phyloP scores from a whole-genome alignment of 2,888 invertebrate genomes.

The Epirrhoe tristata region DNA sequence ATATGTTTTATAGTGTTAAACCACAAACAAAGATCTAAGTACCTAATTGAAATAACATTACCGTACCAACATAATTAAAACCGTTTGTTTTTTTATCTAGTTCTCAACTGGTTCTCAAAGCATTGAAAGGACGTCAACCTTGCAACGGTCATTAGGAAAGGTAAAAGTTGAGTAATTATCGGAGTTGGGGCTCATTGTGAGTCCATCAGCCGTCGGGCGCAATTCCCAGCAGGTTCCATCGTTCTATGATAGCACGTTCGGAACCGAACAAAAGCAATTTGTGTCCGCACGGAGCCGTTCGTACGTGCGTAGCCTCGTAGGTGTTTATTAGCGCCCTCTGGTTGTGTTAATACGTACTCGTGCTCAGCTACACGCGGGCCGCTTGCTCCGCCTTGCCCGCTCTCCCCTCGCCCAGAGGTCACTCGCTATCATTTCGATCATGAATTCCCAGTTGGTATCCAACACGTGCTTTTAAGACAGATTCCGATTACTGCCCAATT shows the following conservation, averaged over 20 bases:
- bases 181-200: constrained; percentile 63
- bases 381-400: constrained; percentile 50
- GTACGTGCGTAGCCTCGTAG: constrained; percentile 80
- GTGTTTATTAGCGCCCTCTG: constrained; percentile 78
- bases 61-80: constrained; percentile 13
- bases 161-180: constrained; percentile 69
- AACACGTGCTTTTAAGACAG: constrained; percentile 60
- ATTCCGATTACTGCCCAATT: constrained; percentile 62
- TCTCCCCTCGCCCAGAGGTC: constrained; percentile 64
- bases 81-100: constrained; percentile 24
- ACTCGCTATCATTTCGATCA: constrained; percentile 71
- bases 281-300: constrained; percentile 71
- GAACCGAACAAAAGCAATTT: constrained; percentile 82
- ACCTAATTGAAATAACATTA: background rate
- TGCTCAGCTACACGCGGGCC: constrained; percentile 43
- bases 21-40: too few species aligned
- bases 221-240: constrained; percentile 58
- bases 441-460: constrained; percentile 56
- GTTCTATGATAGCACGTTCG: constrained; percentile 66
- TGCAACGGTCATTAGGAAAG: constrained; percentile 59
- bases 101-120: constrained; percentile 37
- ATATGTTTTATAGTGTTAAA: too few species aligned
- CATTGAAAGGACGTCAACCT: constrained; percentile 46
- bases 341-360: constrained; percentile 61
- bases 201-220: constrained; percentile 67